These are phyloP conservation scores for Tiphia femorata DNA, from an alignment of 2,888 invertebrate genomes.

Conservation along the genomic window DNA sequence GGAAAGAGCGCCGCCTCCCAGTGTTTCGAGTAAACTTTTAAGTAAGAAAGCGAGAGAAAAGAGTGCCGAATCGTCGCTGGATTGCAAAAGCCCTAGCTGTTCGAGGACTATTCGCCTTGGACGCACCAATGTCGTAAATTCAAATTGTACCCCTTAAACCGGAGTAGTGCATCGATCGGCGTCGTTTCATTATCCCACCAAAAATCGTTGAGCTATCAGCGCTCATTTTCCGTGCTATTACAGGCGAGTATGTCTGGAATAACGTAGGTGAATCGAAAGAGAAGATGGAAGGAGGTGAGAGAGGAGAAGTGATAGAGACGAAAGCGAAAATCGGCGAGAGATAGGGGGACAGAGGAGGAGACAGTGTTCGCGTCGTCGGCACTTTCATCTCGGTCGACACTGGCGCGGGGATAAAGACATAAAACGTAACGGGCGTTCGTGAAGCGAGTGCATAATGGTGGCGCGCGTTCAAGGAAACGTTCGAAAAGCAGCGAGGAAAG, in stretches of 20 bases:
- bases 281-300: background rate
- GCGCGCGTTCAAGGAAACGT: conserved; percentile 27
- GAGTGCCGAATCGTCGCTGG: too few relatives aligned
- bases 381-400: conserved; percentile 52
- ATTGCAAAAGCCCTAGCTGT: too few relatives aligned
- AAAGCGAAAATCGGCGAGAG: background rate
- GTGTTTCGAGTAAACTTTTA: too few relatives aligned
- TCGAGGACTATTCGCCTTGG: too few relatives aligned
- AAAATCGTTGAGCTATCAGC: conserved; percentile 7
- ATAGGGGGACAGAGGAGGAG: background rate
- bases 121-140: too few relatives aligned
- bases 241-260: conserved; percentile 26
- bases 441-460: conserved; percentile 50
- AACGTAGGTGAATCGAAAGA: conserved; percentile 9
- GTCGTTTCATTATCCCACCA: conserved; percentile 20
- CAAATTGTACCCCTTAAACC: too few relatives aligned
- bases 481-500: conserved; percentile 21
- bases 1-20: too few relatives aligned
- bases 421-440: conserved; percentile 58
- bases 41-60: too few relatives aligned
- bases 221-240: conserved; percentile 29
- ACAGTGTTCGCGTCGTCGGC: conserved; percentile 33
- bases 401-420: conserved; percentile 58
- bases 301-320: background rate
- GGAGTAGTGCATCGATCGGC: too few relatives aligned